phyloP scores from a whole-genome alignment of 64 coral and sea anemone genomes.

The Dendronephthya gigantea region DNA sequence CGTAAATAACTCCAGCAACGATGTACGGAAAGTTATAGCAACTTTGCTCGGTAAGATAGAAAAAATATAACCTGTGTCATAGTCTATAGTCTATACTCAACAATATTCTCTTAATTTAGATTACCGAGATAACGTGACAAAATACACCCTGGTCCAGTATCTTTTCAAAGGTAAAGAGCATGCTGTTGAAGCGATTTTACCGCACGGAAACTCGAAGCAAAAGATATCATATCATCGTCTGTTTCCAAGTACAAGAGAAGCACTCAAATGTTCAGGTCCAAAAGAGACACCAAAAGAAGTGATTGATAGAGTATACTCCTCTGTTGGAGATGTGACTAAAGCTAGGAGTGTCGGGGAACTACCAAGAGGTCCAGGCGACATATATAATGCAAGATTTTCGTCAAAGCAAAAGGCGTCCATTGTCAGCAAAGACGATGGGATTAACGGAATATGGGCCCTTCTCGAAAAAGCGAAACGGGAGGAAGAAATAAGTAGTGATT shows the following conservation, averaged over 20 bases:
- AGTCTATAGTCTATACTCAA: no score
- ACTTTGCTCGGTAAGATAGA: not conserved
- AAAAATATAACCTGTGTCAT: no score
- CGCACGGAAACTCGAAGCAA: slow-evolving; percentile 38
- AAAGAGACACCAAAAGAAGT: slow-evolving; percentile 36
- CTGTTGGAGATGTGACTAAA: slow-evolving; percentile 33
- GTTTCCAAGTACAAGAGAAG: slow-evolving; percentile 35
- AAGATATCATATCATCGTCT: slow-evolving; percentile 21
- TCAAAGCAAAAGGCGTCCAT: not conserved
- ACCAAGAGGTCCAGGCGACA: slow-evolving; percentile 38
- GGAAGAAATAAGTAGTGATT: slow-evolving; percentile 31
- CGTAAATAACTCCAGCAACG: not conserved
- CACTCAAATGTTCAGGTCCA: slow-evolving; percentile 14
- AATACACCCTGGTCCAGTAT: slow-evolving; percentile 34
- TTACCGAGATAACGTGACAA: slow-evolving; percentile 6
- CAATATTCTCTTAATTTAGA: not conserved
- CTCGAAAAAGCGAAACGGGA: slow-evolving; percentile 41
- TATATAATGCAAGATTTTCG: slow-evolving; percentile 44
- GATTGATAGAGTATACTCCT: slow-evolving; percentile 41
- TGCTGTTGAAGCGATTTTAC: slow-evolving; percentile 13
- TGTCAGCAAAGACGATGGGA: not conserved
- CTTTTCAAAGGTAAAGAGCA: slow-evolving; percentile 50
- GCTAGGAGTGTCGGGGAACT: slow-evolving; percentile 33
- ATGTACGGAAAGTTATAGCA: not conserved
- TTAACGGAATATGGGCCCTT: slow-evolving; percentile 27